phyloP scores from a whole-genome alignment of 2,113 vertebrate genomes.

The Calyptommatus sinebrachiatus region DNA sequence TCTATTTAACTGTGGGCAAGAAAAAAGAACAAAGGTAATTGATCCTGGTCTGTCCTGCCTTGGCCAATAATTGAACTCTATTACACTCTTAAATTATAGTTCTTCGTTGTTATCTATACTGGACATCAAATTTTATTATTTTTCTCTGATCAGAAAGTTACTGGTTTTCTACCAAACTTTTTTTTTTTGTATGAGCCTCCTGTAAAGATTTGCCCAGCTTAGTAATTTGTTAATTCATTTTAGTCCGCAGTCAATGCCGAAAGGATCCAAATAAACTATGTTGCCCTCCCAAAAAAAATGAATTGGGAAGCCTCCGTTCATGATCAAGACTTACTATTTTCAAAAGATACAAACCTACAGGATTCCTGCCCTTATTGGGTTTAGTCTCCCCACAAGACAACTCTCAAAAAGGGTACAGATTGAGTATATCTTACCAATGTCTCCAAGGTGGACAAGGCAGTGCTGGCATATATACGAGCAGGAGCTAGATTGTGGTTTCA shows the following conservation, averaged over 20 bases:
- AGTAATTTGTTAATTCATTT: not conserved
- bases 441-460: slow-evolving; percentile 98
- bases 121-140: not conserved
- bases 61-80: not conserved
- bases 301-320: too few relatives aligned
- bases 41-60: not conserved
- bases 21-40: not conserved
- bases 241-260: too few relatives aligned
- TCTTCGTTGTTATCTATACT: not conserved
- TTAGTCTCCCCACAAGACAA: not conserved
- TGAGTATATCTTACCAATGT: slow-evolving; percentile 80
- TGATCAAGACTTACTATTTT: too few relatives aligned
- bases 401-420: not conserved
- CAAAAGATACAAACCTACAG: too few relatives aligned
- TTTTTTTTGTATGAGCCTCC: not conserved
- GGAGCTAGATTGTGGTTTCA: slow-evolving; percentile 97
- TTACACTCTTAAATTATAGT: not conserved
- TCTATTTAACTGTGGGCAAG: not conserved
- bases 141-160: not conserved
- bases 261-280: not conserved
- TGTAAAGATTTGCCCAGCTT: not conserved
- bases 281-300: not conserved
- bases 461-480: slow-evolving; percentile 99
- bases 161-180: not conserved
- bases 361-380: too few relatives aligned